Conservation (phyloP, 2,888 invertebrate genomes). For the Ephialtes manifestator region DNA sequence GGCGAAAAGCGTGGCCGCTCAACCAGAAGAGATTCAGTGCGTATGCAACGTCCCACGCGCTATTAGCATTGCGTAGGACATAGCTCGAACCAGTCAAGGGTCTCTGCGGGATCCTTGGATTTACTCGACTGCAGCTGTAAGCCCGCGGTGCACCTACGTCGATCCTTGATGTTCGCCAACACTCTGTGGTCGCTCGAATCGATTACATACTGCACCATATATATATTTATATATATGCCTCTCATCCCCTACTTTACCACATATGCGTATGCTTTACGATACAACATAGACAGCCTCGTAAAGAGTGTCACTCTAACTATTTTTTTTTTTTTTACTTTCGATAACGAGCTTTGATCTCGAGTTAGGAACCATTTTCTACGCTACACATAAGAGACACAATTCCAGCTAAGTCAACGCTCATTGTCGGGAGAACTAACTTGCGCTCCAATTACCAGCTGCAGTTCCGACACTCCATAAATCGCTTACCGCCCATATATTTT, state of each 20-base stretch:
- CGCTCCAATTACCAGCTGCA: slow-evolving; percentile 11
- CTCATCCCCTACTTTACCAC: neutral
- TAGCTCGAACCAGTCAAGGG: slow-evolving; percentile 31
- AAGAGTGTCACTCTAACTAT: slow-evolving; percentile 44
- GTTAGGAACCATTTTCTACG: neutral
- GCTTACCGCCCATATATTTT: slow-evolving; percentile 9
- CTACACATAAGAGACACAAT: slow-evolving; percentile 23
- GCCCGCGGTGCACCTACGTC: slow-evolving; percentile 45
- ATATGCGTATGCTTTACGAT: slow-evolving; percentile 30
- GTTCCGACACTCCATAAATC: slow-evolving; percentile 53
- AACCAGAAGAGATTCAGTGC: slow-evolving; percentile 70
- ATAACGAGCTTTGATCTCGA: slow-evolving; percentile 53
- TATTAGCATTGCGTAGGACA: slow-evolving; percentile 75
- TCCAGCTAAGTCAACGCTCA: slow-evolving; percentile 26
- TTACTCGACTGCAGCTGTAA: slow-evolving; percentile 17
- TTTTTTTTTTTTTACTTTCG: neutral
- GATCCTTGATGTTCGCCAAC: slow-evolving; percentile 39
- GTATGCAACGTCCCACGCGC: slow-evolving; percentile 73
- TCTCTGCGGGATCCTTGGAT: slow-evolving; percentile 36
- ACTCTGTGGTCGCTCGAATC: slow-evolving; percentile 3
- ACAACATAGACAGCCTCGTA: slow-evolving; percentile 39
- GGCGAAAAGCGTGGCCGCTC: slow-evolving; percentile 63
- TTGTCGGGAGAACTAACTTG: slow-evolving; percentile 42
- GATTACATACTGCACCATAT: slow-evolving; percentile 3
- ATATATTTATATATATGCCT: neutral